A percentile compares a stretch with the other conserved stretches of the same genome.
phyloP scores from a whole-genome alignment of 1,140 invertebrate species.

The Asobara japonica region DNA sequence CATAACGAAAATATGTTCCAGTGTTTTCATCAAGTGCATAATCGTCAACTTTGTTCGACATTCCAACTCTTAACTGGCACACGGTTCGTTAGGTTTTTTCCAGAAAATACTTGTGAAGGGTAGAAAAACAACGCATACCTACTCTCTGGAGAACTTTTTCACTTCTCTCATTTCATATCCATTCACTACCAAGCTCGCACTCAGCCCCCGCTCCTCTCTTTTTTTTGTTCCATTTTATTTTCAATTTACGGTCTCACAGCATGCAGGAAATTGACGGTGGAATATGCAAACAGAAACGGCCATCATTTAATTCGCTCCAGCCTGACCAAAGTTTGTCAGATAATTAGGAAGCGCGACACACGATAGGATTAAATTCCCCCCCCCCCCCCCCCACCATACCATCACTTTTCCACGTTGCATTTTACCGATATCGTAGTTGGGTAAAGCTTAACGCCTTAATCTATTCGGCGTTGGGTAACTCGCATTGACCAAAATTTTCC shows the following conservation, averaged over 20 bases:
- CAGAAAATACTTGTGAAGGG: neutral
- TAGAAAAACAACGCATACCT: neutral
- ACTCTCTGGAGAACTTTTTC: neutral
- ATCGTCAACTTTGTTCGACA: neutral
- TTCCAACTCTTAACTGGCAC: neutral
- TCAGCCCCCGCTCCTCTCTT: no score
- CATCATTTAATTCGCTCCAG: constrained; percentile 30
- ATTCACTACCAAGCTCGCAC: no score
- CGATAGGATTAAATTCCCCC: constrained; percentile 41
- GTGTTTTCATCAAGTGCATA: neutral
- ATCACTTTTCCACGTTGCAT: constrained; percentile 40
- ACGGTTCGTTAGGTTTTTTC: neutral
- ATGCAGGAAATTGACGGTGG: constrained; percentile 2
- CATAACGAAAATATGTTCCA: neutral
- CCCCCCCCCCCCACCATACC: constrained; percentile 36
- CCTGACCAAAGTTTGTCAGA: constrained; percentile 39
- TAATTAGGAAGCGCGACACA: constrained; percentile 38
- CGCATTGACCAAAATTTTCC: constrained; percentile 44
- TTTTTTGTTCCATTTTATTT: neutral
- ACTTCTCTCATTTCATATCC: neutral
- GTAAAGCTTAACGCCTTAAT: constrained; percentile 49
- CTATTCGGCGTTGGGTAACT: constrained; percentile 43
- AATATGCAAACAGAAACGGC: constrained; percentile 18
- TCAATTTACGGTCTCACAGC: neutral
- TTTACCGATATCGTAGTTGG: neutral